Base-by-base conservation (phyloP, 2,113 vertebrate species). In the Cranoglanis bouderius region DNA sequence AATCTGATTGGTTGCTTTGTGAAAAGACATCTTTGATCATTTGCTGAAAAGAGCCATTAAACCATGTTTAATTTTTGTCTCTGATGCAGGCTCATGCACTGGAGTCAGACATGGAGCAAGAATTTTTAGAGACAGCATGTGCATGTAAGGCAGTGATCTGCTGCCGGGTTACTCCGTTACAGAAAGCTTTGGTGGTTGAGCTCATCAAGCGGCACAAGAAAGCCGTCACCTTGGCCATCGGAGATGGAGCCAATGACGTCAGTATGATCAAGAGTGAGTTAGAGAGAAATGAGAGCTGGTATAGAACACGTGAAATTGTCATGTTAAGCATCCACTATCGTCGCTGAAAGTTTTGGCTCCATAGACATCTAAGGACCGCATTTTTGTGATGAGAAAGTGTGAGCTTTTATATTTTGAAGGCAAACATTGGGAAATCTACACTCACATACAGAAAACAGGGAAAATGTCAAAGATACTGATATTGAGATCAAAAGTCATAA, bases 251-350 rank as follows among this genome's bases (percentile, higher is more conserved):
- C 90, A 99, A 99, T 0, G 98, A 99, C 0, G 96, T 99, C 93
- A 98, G 98, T 97, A 99, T 99, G 98, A 99, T 99, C 92, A 99
- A 97, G 92, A 98, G 98, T 99, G 94, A 96, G 97, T 89, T 6
- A 10, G 9, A 70, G 16, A 67, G 14, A 57, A 35, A n/a, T 46
- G 24, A 4, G 4, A 18, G 7, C 6, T 40, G 35, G 55, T 82
- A 26, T 59, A 3, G 32, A 40, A 82, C 10, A 8, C 12, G 26
- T 61, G 21, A 14, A 61, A 43, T 38, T 5, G 32, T 14, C 32
- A 24, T 40, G 19, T 14, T 82, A 59, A 35, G 5, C 8, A 38
- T 38, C 19, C 8, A 82, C 32, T 24, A 0, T 26, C 18, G 59
- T 82, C 6, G 0, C 3, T 35, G 13, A 21, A 59, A 24, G 3